Conservation (phyloP, 2,888 invertebrate genomes). For the Gasteruption jaculator region DNA sequence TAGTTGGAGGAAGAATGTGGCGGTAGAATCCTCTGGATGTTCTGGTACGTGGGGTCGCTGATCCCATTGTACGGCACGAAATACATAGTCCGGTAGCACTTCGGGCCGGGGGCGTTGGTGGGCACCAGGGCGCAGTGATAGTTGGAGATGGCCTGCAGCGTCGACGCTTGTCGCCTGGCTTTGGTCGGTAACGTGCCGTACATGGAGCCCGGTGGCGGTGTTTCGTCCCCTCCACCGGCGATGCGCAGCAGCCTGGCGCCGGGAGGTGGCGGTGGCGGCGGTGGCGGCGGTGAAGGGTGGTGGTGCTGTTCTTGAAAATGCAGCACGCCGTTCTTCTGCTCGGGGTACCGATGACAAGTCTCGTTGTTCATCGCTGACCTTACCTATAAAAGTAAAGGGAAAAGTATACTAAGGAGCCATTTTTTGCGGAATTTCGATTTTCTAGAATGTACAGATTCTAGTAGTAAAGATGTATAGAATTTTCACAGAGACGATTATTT, state of each 20-base stretch:
- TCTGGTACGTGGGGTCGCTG: constrained; percentile 47
- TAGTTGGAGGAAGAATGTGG: constrained; percentile 41
- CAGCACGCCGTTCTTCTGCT: constrained; percentile 34
- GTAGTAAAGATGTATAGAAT: no score
- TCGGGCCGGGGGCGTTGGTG: constrained; percentile 26
- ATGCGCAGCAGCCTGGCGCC: constrained; percentile 35
- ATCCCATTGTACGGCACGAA: constrained; percentile 47
- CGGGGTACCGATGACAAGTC: constrained; percentile 30
- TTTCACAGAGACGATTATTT: no score
- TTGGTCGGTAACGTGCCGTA: constrained; percentile 22
- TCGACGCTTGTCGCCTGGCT: constrained; percentile 18
- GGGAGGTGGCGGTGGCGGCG: constrained; percentile 11
- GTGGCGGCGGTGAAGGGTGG: constrained; percentile 9
- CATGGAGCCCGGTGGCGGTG: constrained; percentile 17
- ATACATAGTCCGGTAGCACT: constrained; percentile 48
- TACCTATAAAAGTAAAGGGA: no score
- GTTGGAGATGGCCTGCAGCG: constrained; percentile 25
- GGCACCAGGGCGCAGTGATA: constrained; percentile 36
- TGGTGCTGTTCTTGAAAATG: constrained; percentile 33
- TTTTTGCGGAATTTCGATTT: no score
- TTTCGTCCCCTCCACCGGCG: constrained; percentile 33
- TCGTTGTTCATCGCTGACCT: constrained; percentile 19
- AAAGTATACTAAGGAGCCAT: no score
- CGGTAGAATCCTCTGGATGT: constrained; percentile 43
- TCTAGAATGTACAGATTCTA: no score